Evolutionary conservation across 2,113 vertebrate species (phyloP), one percentile per base, ranked within the genome.

Genomic region (Brachirus orientalis): DNA sequence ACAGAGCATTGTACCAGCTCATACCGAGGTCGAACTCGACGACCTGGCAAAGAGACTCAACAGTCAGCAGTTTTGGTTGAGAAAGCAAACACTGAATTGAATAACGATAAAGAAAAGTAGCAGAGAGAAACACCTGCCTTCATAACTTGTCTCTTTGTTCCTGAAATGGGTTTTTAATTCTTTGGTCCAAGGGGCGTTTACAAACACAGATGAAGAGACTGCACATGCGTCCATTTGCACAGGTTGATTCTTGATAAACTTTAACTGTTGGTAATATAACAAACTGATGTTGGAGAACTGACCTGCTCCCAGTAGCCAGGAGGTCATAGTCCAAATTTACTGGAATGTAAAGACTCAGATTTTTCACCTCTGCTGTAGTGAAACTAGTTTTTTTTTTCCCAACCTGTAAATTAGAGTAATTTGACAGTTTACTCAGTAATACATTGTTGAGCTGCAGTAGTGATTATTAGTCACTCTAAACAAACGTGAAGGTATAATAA

Each of bases 241-340:
- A 56, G 18, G 19, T 65, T 22, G 11, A 44, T 36, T 40, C 36
- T 16, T 46, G 47, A 62, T 69, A 61, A 65, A 28, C 37, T 17
- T 53, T 38, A 19, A 62, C 47, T 57, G 14, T 5, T 18, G 40
- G 19, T 37, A 57, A 17, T 10, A 51, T 33, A 47, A 54, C 17
- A 58, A 33, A 5, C 14, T 10, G 4, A 38, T 11, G 8, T 7
- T 38, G n/a, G 16, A 58, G 51, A 2, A 19, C 11, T 61, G 55
- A 65, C n/a, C n/a, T n/a, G n/a, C n/a, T n/a, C n/a, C n/a, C 33
- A 28, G 20, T 20, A 9, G 12, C 35, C 57, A 16, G 5, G 18
- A 62, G 45, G 8, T 36, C 40, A 12, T 4, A 38, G 36, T 45
- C 18, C 8, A 12, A 14, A 45, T 47, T 54, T 52, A 58, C 44